A percentile compares a stretch with the other conserved stretches of the same genome.
These are phyloP conservation scores for Thamnophis elegans DNA, from an alignment of 2,797 vertebrate species.

Conservation along the genomic window DNA sequence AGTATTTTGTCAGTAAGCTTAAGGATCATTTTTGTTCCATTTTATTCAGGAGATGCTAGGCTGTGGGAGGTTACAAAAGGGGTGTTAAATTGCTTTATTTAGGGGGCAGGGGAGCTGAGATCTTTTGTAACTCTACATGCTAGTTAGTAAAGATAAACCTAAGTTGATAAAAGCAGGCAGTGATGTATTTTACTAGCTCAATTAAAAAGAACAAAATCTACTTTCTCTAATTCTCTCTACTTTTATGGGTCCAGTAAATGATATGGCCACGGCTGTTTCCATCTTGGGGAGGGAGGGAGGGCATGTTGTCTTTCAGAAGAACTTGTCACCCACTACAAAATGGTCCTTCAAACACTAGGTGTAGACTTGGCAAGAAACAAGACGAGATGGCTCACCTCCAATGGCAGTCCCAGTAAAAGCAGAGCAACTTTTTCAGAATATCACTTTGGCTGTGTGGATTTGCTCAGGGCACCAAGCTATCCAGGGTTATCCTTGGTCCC, in stretches of 20 bases:
- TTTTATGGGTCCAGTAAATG: neutral
- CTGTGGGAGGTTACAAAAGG: neutral
- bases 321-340: neutral
- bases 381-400: too few species aligned
- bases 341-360: neutral
- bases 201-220: neutral
- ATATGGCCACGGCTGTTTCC: neutral
- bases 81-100: neutral
- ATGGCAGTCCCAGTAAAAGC: neutral
- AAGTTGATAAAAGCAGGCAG: neutral
- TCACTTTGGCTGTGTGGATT: neutral
- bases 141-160: neutral
- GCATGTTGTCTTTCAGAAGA: neutral
- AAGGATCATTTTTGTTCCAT: neutral
- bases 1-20: neutral
- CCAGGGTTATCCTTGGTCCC: too few species aligned
- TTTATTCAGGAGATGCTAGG: neutral
- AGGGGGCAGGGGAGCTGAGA: neutral
- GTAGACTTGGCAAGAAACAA: neutral
- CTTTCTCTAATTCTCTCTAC: neutral
- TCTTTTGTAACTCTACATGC: neutral
- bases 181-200: neutral
- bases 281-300: neutral
- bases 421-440: neutral
- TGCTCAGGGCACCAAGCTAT: neutral